phyloP scores from a whole-genome alignment of 2,888 invertebrate genomes.

The Tuta absoluta region DNA sequence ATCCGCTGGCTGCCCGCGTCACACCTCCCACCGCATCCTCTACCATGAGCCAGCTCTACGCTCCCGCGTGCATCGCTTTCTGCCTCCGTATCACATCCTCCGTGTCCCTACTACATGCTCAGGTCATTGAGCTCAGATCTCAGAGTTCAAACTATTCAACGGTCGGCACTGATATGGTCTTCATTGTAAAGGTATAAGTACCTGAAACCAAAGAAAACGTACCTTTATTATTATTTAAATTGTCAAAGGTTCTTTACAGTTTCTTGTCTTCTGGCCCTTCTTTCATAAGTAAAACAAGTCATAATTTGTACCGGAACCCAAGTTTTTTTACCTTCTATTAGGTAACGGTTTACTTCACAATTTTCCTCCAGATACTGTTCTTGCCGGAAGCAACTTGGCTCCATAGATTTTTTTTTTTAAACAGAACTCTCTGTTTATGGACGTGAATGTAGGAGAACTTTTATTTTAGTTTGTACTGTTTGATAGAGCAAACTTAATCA shows the following conservation, averaged over 20 bases:
- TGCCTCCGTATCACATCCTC: conserved; percentile 19
- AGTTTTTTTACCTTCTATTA: not conserved
- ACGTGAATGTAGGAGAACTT: not conserved
- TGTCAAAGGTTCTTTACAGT: not conserved
- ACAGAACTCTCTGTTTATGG: not conserved
- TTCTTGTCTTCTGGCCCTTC: too few species aligned
- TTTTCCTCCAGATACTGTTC: conserved; percentile 1
- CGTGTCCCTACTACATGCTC: conserved; percentile 35
- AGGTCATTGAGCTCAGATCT: not conserved
- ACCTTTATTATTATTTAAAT: not conserved
- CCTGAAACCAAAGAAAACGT: conserved; percentile 26
- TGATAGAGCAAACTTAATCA: not conserved
- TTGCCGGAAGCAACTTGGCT: not conserved
- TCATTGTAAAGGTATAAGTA: conserved; percentile 25
- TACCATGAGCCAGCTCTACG: conserved; percentile 28
- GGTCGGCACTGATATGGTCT: conserved; percentile 21
- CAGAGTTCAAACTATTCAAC: conserved; percentile 22
- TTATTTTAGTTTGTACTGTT: not conserved
- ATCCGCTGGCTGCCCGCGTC: conserved; percentile 64
- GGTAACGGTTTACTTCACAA: not conserved
- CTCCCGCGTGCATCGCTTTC: conserved; percentile 38
- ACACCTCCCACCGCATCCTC: conserved; percentile 57
- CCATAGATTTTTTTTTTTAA: not conserved
- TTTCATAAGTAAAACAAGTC: not conserved
- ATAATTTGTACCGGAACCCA: not conserved